Conservation (phyloP, 2,888 invertebrate genomes). For the Netelia melanura region DNA sequence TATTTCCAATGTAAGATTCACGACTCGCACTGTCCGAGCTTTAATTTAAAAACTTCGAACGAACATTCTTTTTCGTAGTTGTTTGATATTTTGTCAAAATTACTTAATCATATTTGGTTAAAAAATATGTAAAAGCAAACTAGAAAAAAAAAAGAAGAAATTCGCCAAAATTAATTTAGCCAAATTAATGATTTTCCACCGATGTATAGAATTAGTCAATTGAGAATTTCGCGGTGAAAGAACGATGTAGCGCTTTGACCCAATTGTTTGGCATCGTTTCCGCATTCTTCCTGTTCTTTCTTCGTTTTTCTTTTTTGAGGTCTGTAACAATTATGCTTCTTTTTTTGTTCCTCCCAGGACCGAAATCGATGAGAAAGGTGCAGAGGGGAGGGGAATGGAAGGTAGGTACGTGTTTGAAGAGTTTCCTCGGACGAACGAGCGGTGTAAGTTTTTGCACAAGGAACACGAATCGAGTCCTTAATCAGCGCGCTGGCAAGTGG, state of each 20-base stretch:
- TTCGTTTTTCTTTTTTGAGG: neutral
- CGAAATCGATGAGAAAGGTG: neutral
- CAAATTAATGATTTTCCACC: too few species aligned
- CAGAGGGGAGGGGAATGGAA: slow-evolving; percentile 2
- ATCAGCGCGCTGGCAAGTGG: slow-evolving; percentile 65
- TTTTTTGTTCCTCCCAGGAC: neutral
- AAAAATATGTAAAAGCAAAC: too few species aligned
- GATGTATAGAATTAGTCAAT: too few species aligned
- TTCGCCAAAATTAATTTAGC: too few species aligned
- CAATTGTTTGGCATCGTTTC: neutral
- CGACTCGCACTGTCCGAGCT: too few species aligned
- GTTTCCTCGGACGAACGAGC: slow-evolving; percentile 24
- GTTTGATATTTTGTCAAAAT: too few species aligned
- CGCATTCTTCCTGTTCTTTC: neutral
- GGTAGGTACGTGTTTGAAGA: slow-evolving; percentile 30
- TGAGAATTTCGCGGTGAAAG: neutral
- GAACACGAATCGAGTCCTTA: slow-evolving; percentile 55
- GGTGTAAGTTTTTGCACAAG: slow-evolving; percentile 53
- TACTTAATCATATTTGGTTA: too few species aligned
- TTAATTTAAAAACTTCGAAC: too few species aligned
- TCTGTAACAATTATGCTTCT: neutral
- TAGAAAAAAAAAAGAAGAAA: too few species aligned
- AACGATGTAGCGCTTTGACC: neutral
- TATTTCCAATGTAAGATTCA: neutral
- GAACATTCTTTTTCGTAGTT: too few species aligned